phyloP scores from a whole-genome alignment of 2,113 vertebrate genomes.

The Anseranas semipalmata region DNA sequence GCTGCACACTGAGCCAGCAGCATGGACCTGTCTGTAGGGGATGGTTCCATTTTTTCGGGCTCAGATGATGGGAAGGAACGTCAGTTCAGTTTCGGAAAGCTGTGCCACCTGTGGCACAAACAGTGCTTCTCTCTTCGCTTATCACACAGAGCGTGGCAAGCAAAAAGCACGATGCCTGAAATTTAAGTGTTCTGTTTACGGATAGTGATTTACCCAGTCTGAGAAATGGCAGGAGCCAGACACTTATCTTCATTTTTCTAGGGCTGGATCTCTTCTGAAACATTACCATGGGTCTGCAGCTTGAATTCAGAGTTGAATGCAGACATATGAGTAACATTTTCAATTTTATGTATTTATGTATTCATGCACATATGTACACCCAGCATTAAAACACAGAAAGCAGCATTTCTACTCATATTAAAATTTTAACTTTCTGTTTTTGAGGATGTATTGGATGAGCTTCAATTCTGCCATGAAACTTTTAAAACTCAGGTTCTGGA shows the following conservation, averaged over 20 bases:
- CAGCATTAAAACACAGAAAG: background rate
- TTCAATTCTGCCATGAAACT: background rate
- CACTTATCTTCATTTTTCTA: constrained; percentile 8
- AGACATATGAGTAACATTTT: background rate
- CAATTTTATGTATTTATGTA: background rate
- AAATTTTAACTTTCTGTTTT: background rate
- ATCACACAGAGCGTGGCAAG: background rate
- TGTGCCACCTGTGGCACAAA: background rate
- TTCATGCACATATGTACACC: accelerated
- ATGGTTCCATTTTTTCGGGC: background rate
- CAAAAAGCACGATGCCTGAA: background rate
- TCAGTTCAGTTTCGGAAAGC: background rate
- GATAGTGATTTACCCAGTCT: background rate
- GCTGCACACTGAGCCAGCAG: background rate
- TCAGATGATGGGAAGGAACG: background rate
- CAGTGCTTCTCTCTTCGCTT: background rate
- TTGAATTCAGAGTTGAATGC: background rate
- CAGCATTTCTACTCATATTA: background rate
- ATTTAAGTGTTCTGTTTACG: background rate
- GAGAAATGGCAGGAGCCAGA: background rate
- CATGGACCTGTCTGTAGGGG: background rate
- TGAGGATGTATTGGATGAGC: background rate
- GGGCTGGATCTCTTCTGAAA: background rate
- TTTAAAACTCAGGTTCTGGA: background rate
- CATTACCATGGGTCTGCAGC: background rate